A percentile compares a stretch with the other conserved stretches of the same genome.
These are phyloP conservation scores for Liodrosophila aerea DNA, from an alignment of 2,888 invertebrate genomes.

Conservation along the genomic window DNA sequence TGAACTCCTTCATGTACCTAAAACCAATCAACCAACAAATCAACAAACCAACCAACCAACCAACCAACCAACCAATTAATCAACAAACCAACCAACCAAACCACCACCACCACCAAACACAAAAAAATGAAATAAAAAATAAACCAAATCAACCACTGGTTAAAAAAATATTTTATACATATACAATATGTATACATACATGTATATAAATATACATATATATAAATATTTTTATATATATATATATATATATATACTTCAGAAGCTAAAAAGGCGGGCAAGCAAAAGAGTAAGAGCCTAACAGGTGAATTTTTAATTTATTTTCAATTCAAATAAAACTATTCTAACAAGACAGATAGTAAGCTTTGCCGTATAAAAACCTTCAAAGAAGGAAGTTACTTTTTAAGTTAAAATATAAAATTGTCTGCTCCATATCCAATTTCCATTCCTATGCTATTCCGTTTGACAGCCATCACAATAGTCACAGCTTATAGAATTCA, in stretches of 20 bases:
- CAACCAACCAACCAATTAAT: constrained; percentile 23
- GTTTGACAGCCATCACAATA: too few species aligned
- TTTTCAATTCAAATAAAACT: not conserved
- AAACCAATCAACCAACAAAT: constrained; percentile 37
- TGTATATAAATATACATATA: constrained; percentile 26
- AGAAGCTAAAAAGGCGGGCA: constrained; percentile 96
- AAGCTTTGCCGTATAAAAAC: too few species aligned
- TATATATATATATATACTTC: constrained; percentile 69
- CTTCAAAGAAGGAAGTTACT: not conserved
- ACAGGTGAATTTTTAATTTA: constrained; percentile 87
- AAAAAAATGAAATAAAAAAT: constrained; percentile 26
- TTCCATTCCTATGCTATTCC: too few species aligned
- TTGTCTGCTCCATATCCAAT: too few species aligned
- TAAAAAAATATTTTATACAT: constrained; percentile 14
- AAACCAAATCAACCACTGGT: constrained; percentile 34
- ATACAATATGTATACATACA: not conserved
- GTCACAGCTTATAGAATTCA: too few species aligned
- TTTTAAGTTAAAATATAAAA: too few species aligned
- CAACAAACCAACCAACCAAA: constrained; percentile 45
- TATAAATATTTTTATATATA: constrained; percentile 11
- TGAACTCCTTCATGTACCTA: constrained; percentile 69
- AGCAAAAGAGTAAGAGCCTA: constrained; percentile 93
- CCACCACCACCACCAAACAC: constrained; percentile 46
- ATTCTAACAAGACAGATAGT: too few species aligned
- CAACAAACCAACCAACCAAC: constrained; percentile 27